Evolutionary conservation across 2,888 invertebrate species (phyloP).

Genomic region (Andricus quercusramuli): DNA sequence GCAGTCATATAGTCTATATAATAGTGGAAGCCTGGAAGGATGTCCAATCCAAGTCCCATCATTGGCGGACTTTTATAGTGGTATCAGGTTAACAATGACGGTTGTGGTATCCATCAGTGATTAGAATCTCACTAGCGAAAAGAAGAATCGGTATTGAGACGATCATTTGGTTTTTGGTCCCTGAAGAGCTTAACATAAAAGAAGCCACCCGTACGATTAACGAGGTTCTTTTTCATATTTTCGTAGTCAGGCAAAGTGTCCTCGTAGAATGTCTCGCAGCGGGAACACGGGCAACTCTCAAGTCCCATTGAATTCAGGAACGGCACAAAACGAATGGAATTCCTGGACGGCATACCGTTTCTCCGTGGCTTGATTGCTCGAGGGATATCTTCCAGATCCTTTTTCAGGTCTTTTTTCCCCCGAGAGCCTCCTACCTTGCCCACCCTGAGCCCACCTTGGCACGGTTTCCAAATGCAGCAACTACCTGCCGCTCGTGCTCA

Average conservation of each 20-base stretch:
- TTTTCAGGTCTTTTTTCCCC: conserved; percentile 38
- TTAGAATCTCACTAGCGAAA: conserved; percentile 21
- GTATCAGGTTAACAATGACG: conserved; percentile 2
- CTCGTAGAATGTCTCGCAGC: conserved; percentile 67
- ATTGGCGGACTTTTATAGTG: background rate
- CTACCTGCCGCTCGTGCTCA: conserved; percentile 26
- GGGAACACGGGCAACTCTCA: conserved; percentile 58
- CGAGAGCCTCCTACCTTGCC: conserved; percentile 21
- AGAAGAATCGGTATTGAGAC: conserved; percentile 24
- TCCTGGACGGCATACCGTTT: conserved; percentile 54
- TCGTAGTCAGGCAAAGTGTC: conserved; percentile 60
- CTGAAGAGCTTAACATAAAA: conserved; percentile 47
- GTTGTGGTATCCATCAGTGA: conserved; percentile 11
- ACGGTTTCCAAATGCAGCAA: conserved; percentile 31
- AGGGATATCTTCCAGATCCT: conserved; percentile 41
- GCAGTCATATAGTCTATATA: background rate
- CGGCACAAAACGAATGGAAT: conserved; percentile 62
- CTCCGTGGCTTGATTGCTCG: conserved; percentile 44
- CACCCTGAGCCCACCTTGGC: conserved; percentile 38
- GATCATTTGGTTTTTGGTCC: conserved; percentile 14
- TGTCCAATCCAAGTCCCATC: background rate
- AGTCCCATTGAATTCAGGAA: conserved; percentile 57
- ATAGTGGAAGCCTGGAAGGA: background rate
- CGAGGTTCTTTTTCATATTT: conserved; percentile 60
- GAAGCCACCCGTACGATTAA: conserved; percentile 57